Evolutionary conservation across 1,140 invertebrate species (phyloP), one percentile per base, ranked within the genome.

Genomic region (Anthonomus grandis): DNA sequence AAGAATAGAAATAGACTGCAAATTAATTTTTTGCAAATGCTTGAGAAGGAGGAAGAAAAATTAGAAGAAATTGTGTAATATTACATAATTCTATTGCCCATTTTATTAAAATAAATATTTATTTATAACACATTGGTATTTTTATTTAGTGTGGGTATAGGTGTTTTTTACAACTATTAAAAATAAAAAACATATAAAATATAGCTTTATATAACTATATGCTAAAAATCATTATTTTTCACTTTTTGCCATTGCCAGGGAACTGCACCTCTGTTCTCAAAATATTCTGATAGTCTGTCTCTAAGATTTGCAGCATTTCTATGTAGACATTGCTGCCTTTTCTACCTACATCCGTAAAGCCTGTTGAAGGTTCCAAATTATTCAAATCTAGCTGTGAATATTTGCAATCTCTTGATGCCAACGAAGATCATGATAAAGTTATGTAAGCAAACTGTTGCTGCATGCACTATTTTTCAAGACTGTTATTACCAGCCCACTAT

Each of bases 291-390:
- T 5, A 44, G 23, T 17, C 13, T 44, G 4, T 22, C 41, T 15
- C 41, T 44, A 8, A 19, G 4, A 18, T 44, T 21, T 21, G 10
- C 41, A 18, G 41, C 41, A 44, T 44, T 44, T 19, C 18, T 44
- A 5, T 44, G 21, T 44, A 44, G 5, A 13, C 41, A 44, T 44
- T 44, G 23, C 41, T 44, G 21, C 41, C 41, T 19, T 17, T 44
- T 44, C 18, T 18, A 5, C 41, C 41, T 18, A 44, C 23, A 21
- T 44, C 41, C 12, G 21, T 44, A 44, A 44, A 21, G 5, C 41
- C 41, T 19, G 3, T 13, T 9, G 5, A 4, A 19, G 41, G 5
- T 44, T 44, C 41, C n/a, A n/a, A n/a, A n/a, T n/a, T n/a, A n/a
- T n/a, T n/a, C n/a, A n/a, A n/a, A 13, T 38, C 37, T 15, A 38